phyloP scores from a whole-genome alignment of 2,888 invertebrate genomes.

The Ophion slaviceki region DNA sequence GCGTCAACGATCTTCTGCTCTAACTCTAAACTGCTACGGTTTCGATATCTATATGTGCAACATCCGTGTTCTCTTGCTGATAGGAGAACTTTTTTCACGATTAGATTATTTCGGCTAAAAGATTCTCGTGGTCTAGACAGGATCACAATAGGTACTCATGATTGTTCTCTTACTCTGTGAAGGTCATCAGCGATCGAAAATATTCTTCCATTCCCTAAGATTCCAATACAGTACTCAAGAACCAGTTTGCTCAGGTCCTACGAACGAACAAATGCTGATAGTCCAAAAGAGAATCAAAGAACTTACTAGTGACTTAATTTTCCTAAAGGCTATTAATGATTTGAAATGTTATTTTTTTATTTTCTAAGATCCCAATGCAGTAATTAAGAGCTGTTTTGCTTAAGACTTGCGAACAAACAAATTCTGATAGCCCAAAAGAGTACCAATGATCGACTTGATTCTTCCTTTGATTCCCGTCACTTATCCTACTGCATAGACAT shows the following conservation, averaged over 20 bases:
- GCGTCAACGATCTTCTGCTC: not conserved
- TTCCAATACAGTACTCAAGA: not conserved
- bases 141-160: not conserved
- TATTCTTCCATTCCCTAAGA: not conserved
- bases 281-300: no score
- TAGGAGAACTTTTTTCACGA: not conserved
- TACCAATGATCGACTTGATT: not conserved
- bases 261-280: not conserved
- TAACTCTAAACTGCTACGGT: not conserved
- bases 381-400: no score
- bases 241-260: not conserved
- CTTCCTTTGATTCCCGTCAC: not conserved
- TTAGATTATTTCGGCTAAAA: not conserved
- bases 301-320: no score
- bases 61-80: not conserved
- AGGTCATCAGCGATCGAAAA: not conserved
- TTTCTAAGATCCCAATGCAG: no score
- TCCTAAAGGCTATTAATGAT: no score
- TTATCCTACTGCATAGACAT: no score
- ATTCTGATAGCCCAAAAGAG: not conserved
- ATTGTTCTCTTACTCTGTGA: not conserved
- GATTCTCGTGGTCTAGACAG: not conserved
- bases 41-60: not conserved
- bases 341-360: no score
- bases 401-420: not conserved